A percentile compares a stretch with the other conserved stretches of the same genome.
These are phyloP conservation scores for Pseudochaenichthys georgianus DNA, from an alignment of 2,797 vertebrate genomes.

Conservation along the genomic window DNA sequence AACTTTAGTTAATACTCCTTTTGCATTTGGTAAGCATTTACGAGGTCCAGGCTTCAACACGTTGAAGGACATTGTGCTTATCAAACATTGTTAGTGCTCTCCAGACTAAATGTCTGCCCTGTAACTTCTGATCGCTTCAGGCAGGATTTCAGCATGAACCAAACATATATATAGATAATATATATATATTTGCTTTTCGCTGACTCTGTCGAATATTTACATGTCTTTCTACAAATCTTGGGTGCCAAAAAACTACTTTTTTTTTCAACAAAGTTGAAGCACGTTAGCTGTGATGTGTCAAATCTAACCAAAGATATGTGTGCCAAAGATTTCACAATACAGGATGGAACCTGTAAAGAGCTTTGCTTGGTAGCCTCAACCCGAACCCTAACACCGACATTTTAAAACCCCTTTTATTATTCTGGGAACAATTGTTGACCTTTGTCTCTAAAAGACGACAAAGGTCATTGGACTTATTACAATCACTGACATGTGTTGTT, in stretches of 20 bases:
- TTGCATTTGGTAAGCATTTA: background rate
- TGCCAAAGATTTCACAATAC: constrained; percentile 39
- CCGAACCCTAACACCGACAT: background rate
- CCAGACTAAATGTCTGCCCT: background rate
- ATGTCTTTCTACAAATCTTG: constrained; percentile 38
- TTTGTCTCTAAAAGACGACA: constrained; percentile 65
- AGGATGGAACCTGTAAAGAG: background rate
- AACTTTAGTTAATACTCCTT: background rate
- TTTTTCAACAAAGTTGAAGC: background rate
- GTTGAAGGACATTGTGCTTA: background rate
- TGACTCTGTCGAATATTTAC: constrained; percentile 59
- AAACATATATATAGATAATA: too few relatives aligned
- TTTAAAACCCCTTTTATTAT: constrained; percentile 18
- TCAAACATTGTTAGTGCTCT: background rate
- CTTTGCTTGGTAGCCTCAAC: constrained; percentile 6
- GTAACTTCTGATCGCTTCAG: too few relatives aligned
- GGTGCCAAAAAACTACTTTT: constrained; percentile 20
- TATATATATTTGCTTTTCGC: constrained; percentile 27
- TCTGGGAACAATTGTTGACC: constrained; percentile 37
- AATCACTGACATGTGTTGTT: constrained; percentile 76
- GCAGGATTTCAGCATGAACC: too few relatives aligned
- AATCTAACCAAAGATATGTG: constrained; percentile 38
- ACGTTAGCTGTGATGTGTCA: constrained; percentile 26
- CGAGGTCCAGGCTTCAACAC: background rate
- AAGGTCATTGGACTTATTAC: constrained; percentile 76